phyloP scores from a whole-genome alignment of 1,140 invertebrate species.

The Neodiprion virginianus region DNA sequence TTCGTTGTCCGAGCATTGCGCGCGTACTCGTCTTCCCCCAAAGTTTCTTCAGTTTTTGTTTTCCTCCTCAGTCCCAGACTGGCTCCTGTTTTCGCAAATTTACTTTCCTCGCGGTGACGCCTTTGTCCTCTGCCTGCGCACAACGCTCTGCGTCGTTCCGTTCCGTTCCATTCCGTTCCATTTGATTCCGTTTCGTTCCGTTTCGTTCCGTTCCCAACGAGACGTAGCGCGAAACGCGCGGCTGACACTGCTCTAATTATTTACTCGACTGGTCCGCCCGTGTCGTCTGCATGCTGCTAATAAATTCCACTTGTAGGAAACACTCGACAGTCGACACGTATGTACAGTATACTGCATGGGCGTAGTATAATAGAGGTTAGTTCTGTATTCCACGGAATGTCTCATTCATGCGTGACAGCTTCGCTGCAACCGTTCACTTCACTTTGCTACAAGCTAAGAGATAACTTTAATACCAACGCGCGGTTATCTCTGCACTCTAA shows the following conservation, averaged over 20 bases:
- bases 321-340: background rate
- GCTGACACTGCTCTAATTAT: conserved; percentile 35
- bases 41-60: background rate
- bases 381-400: background rate
- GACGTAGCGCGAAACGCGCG: too few relatives aligned
- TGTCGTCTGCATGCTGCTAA: conserved; percentile 39
- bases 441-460: too few relatives aligned
- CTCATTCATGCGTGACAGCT: background rate
- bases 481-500: too few relatives aligned
- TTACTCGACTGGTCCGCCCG: conserved; percentile 31
- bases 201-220: too few relatives aligned
- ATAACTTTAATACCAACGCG: too few relatives aligned
- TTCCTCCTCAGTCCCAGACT: conserved; percentile 20
- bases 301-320: conserved; percentile 32
- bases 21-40: background rate
- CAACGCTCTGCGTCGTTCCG: background rate
- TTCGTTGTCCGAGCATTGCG: background rate
- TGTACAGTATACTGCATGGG: too few relatives aligned
- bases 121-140: conserved; percentile 30
- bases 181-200: too few relatives aligned
- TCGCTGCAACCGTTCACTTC: background rate
- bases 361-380: too few relatives aligned
- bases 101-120: conserved; percentile 21
- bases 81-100: conserved; percentile 16
- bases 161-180: too few relatives aligned